A percentile compares a stretch with the other conserved stretches of the same genome.
phyloP scores from a whole-genome alignment of 2,113 vertebrate genomes.

The Ammospiza caudacuta region DNA sequence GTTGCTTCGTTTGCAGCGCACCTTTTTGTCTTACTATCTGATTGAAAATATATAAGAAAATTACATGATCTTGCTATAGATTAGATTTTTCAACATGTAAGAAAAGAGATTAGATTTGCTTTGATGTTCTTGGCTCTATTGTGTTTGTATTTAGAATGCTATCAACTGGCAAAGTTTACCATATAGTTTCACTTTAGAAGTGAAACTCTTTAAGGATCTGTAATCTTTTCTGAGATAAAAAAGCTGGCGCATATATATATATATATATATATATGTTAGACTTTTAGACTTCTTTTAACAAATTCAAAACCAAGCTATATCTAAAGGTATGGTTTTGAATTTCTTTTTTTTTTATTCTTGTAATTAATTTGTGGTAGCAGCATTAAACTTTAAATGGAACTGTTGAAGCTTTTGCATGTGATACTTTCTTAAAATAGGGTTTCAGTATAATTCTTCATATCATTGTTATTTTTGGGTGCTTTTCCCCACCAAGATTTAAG shows the following conservation, averaged over 20 bases:
- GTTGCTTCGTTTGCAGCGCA: not conserved
- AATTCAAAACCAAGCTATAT: not conserved
- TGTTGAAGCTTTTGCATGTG: not conserved
- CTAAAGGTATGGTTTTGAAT: not conserved
- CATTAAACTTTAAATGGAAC: not conserved
- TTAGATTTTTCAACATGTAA: not conserved
- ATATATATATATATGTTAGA: not conserved
- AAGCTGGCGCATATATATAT: not conserved
- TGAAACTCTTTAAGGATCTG: not conserved
- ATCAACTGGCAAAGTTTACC: not conserved
- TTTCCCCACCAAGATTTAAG: not conserved
- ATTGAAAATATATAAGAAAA: not conserved
- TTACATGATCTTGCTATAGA: not conserved
- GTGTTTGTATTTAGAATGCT: not conserved
- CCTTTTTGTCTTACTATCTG: not conserved
- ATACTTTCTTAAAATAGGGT: not conserved
- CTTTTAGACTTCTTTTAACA: not conserved
- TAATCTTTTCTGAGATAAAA: not conserved
- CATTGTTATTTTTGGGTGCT: not conserved
- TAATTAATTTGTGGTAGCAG: not conserved
- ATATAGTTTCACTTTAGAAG: not conserved
- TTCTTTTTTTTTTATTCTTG: not conserved
- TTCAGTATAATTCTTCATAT: not conserved
- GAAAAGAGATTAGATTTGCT: not conserved
- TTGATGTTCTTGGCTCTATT: not conserved